phyloP scores from a whole-genome alignment of 2,797 vertebrate genomes.

The Cottoperca gobio region DNA sequence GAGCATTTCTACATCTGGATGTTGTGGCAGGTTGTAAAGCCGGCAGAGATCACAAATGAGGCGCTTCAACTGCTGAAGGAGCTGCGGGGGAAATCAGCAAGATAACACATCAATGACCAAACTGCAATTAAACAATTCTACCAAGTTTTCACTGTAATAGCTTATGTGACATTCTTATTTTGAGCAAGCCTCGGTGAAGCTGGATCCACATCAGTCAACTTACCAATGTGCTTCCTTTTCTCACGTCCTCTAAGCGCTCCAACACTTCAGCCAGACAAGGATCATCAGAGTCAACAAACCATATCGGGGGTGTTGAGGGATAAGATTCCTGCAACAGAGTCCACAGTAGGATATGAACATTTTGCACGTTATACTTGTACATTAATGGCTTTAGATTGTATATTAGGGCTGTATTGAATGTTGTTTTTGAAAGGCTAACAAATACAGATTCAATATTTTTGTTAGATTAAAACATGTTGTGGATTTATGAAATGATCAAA shows the following conservation, averaged over 20 bases:
- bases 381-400: neutral
- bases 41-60: conserved; percentile 98
- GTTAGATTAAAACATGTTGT: no score
- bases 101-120: neutral
- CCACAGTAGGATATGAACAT: conserved; percentile 9
- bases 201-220: conserved; percentile 58
- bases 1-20: conserved; percentile 98
- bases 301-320: conserved; percentile 95
- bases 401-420: no score
- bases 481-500: no score
- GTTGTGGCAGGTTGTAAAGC: conserved; percentile 97
- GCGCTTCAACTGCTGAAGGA: conserved; percentile 96
- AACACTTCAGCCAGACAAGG: conserved; percentile 95
- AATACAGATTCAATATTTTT: no score
- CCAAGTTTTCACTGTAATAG: neutral
- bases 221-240: conserved; percentile 95
- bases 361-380: neutral
- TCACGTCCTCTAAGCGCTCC: conserved; percentile 95
- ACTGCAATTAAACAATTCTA: neutral
- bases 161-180: neutral
- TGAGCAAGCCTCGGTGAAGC: neutral
- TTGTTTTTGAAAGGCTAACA: no score
- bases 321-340: conserved; percentile 91
- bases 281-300: conserved; percentile 99
- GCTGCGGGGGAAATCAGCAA: conserved; percentile 77